Evolutionary conservation across 2,888 invertebrate genomes (phyloP), one percentile per base, ranked within the genome.

Genomic region (Neoascia interrupta): DNA sequence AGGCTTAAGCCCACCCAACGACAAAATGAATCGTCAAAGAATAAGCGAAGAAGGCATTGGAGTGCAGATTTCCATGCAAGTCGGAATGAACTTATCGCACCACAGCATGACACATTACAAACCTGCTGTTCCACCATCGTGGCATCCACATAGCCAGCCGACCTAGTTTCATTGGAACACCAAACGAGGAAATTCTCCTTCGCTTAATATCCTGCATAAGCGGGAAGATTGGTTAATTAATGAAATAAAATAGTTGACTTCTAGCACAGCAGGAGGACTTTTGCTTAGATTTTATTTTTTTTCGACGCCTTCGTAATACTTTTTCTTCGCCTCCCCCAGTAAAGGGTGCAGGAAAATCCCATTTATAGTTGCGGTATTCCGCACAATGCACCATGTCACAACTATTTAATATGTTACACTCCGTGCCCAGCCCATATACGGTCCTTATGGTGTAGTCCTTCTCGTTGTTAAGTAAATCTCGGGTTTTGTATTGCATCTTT

Each of bases 151-250:
- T 64, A 21, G 8, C 3, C 13, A 28, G 4, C 37, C 18, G 31
- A 31, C 31, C 31, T n/a, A 31, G 10, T 31, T 31, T 31, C n/a
- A 31, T 31, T 8, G 4, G 4, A 31, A 31, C 8, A 3, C n/a
- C 8, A 2, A 31, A 31, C 10, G 31, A 31, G 13, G 19, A 45
- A 54, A 34, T 23, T 49, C 45, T 18, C n/a, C n/a, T n/a, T n/a
- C n/a, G n/a, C n/a, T n/a, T n/a, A n/a, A 21, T 45, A 21, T 37
- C 21, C 34, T 11, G 11, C 11, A 23, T 61, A 41, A 56, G 2
- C 39, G 19, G 23, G 34, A 31, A 56, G 47, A 72, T 63, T 72
- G 63, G 54, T 72, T 72, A 56, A 56, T 72, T 56, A 72, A 63
- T 72, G 72, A 34, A 63, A 63, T 43, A 70, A 70, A 69, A 60